These are phyloP conservation scores for Silurus aristotelis DNA, from an alignment of 2,797 vertebrate genomes.

Conservation along the genomic window DNA sequence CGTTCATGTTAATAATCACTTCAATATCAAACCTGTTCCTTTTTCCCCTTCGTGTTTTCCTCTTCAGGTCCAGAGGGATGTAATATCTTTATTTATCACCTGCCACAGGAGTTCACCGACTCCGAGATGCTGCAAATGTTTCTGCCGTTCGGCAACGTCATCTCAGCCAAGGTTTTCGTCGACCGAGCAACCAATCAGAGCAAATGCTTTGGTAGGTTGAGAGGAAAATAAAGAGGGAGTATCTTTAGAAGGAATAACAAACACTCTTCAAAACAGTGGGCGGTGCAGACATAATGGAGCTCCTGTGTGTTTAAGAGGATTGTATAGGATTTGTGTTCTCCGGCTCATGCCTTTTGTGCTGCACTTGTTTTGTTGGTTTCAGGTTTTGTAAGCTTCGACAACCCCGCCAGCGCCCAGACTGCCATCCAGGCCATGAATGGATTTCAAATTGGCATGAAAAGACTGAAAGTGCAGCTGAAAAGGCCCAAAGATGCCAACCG, in stretches of 20 bases:
- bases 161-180: slow-evolving; percentile 98
- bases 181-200: slow-evolving; percentile 97
- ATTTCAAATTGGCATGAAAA: slow-evolving; percentile 99
- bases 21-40: neutral
- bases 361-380: neutral
- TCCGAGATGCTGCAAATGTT: slow-evolving; percentile 97
- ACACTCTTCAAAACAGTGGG: neutral
- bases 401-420: slow-evolving; percentile 95
- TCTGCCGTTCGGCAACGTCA: slow-evolving; percentile 93
- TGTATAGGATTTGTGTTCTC: neutral
- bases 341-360: slow-evolving; percentile 10
- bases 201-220: slow-evolving; percentile 91
- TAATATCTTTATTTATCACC: slow-evolving; percentile 98
- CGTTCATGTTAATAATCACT: neutral
- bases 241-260: neutral
- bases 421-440: slow-evolving; percentile 99
- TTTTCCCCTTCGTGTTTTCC: slow-evolving; percentile 7
- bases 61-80: slow-evolving; percentile 90
- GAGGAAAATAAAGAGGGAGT: neutral
- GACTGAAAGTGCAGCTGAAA: slow-evolving; percentile 98
- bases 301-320: slow-evolving; percentile 1
- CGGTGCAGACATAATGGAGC: neutral
- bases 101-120: slow-evolving; percentile 97
- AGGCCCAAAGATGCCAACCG: slow-evolving; percentile 97
- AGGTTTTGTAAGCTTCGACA: slow-evolving; percentile 98